Conservation (phyloP, 2,888 invertebrate species). For the Cetonia aurata region DNA sequence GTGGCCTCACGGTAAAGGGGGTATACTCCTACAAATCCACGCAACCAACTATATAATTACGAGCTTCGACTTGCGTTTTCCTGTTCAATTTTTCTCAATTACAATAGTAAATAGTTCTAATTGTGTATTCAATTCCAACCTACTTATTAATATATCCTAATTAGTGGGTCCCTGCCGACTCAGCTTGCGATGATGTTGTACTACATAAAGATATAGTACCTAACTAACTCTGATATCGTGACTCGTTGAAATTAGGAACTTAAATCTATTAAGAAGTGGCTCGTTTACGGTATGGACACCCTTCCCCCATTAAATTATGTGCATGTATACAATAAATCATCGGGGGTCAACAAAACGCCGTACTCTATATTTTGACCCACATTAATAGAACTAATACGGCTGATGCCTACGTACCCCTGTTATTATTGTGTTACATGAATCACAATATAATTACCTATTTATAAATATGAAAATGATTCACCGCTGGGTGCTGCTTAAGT, state of each 20-base stretch:
- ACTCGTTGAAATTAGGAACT: conserved; percentile 37
- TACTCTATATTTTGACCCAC: conserved; percentile 37
- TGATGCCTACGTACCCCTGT: not conserved
- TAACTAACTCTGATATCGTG: conserved; percentile 26
- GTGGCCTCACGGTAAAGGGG: not conserved
- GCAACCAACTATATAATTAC: conserved; percentile 31
- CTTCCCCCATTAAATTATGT: conserved; percentile 15
- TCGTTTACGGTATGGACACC: conserved; percentile 35
- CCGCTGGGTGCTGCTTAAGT: too few species aligned
- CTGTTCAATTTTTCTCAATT: conserved; percentile 40
- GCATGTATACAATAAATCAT: conserved; percentile 25
- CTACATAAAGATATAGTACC: too few species aligned
- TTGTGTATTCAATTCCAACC: conserved; percentile 39
- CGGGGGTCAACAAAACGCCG: conserved; percentile 20
- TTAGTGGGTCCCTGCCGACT: conserved; percentile 29
- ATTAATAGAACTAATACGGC: conserved; percentile 20
- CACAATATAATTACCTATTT: conserved; percentile 35
- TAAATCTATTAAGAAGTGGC: conserved; percentile 42
- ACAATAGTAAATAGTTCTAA: conserved; percentile 40
- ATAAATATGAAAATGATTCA: conserved; percentile 3
- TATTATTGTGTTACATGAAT: conserved; percentile 37
- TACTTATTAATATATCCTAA: conserved; percentile 42
- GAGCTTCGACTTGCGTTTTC: conserved; percentile 29
- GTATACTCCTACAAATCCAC: conserved; percentile 14
- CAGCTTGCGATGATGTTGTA: not conserved